A percentile compares a stretch with the other conserved stretches of the same genome.
These are phyloP conservation scores for Alosa sapidissima DNA, from an alignment of 2,797 vertebrate genomes.

Conservation along the genomic window DNA sequence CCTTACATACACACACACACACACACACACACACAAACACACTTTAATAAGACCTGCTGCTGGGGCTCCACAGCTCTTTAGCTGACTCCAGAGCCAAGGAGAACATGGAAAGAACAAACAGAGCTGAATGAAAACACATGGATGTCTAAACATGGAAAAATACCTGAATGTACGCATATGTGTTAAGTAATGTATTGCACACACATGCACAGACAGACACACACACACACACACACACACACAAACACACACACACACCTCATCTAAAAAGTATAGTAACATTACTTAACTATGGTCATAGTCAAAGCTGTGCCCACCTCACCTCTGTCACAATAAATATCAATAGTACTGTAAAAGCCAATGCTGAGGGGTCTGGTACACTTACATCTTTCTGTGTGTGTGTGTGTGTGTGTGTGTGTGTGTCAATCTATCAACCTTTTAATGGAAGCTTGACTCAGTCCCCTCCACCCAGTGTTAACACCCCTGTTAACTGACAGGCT, in stretches of 20 bases:
- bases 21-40: background rate
- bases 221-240: background rate
- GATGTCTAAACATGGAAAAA: conserved; percentile 9
- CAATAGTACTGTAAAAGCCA: too few species aligned
- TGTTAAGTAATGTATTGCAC: background rate
- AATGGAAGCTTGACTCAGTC: too few species aligned
- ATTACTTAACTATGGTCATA: too few species aligned
- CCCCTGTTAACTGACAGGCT: too few species aligned
- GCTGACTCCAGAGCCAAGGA: background rate
- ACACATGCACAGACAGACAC: background rate
- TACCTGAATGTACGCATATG: conserved; percentile 1
- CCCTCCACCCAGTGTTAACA: too few species aligned
- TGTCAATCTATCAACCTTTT: background rate
- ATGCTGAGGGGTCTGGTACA: too few species aligned
- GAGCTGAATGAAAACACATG: background rate
- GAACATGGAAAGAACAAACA: background rate
- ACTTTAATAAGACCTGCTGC: background rate
- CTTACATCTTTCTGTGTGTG: background rate
- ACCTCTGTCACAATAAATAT: background rate
- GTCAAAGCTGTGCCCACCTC: too few species aligned
- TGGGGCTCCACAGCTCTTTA: background rate
- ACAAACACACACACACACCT: background rate
- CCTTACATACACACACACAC: conserved; percentile 13
- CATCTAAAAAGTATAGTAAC: too few species aligned
- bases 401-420: conserved; percentile 8